Conservation (phyloP, 2,797 vertebrate genomes). For the Zalophus californianus region DNA sequence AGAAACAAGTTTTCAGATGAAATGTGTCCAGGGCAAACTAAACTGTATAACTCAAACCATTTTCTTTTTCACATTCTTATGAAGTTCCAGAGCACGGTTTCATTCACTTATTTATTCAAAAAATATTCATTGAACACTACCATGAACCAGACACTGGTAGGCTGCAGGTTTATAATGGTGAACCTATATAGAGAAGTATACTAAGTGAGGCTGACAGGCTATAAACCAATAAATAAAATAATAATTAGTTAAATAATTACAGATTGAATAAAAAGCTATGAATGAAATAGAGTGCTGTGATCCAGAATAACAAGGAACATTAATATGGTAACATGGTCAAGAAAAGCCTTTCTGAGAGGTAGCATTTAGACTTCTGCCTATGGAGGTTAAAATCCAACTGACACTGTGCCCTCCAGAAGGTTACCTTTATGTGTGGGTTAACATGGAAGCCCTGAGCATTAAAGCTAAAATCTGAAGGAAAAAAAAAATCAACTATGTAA, state of each 20-base stretch:
- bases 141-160: neutral
- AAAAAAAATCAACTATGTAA: neutral
- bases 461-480: conserved; percentile 9
- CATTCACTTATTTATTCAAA: conserved; percentile 9
- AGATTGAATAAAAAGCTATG: conserved; percentile 7
- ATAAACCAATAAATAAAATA: conserved; percentile 40
- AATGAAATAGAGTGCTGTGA: neutral
- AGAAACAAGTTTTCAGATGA: conserved; percentile 35
- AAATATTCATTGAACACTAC: neutral
- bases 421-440: neutral
- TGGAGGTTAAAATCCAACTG: neutral
- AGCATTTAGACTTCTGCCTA: neutral
- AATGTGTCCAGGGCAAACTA: neutral
- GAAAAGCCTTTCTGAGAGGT: neutral
- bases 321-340: neutral
- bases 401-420: neutral
- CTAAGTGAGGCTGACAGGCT: neutral
- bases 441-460: neutral
- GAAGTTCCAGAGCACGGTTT: neutral
- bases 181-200: conserved; percentile 31
- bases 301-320: neutral
- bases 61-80: conserved; percentile 12
- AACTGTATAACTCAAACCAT: neutral
- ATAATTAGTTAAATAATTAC: conserved; percentile 20
- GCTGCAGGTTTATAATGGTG: neutral